Base-by-base conservation (phyloP, 2,888 invertebrate genomes). In the Athalia rosae region DNA sequence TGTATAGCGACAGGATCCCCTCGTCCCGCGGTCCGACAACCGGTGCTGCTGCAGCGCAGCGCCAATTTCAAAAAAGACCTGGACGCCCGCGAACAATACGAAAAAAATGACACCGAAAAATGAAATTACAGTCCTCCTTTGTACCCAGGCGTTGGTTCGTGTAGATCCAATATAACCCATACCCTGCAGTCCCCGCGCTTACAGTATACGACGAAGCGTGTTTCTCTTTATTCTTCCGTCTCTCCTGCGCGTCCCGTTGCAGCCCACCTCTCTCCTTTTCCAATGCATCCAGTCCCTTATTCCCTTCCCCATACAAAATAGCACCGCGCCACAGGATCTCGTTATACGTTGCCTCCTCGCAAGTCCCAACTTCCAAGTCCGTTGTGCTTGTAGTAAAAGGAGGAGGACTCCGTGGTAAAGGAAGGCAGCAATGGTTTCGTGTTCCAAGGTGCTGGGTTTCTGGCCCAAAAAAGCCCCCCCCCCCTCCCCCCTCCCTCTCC, bases 381-480 rank as follows among this genome's bases (percentile, higher is more conserved):
- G 71, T 59, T 61, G 74, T 61, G 28, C 28, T 28, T 28, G 74
- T 47, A 62, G 45, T 48, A 56, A 74, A 28, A 28, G 28, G 28
- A 28, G 28, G 28, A 74, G 74, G 62, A 59, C 62, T 48, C 48
- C 59, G 62, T 45, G 61, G 61, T 13, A 8, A 28, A 48, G 45
- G 45, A 74, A 74, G 62, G 74, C 48, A 74, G 74, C 56, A 9
- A 53, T 11, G 62, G 71, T 48, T 82, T 81, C 76, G 69, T 80
- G 59, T 79, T 83, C 79, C 76, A 78, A 87, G 86, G 87, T 87
- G 87, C 87, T 85, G 85, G 85, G 84, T 87, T 88, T 88, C 87
- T 85, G 85, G 85, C 84, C 87, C 85, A 85, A 83, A 85, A 85
- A 81, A 77, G 81, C 81, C 76, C 73, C 64, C 67, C 79, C 58